Conservation (phyloP, 2,797 vertebrate genomes). For the Antennarius maculatus region DNA sequence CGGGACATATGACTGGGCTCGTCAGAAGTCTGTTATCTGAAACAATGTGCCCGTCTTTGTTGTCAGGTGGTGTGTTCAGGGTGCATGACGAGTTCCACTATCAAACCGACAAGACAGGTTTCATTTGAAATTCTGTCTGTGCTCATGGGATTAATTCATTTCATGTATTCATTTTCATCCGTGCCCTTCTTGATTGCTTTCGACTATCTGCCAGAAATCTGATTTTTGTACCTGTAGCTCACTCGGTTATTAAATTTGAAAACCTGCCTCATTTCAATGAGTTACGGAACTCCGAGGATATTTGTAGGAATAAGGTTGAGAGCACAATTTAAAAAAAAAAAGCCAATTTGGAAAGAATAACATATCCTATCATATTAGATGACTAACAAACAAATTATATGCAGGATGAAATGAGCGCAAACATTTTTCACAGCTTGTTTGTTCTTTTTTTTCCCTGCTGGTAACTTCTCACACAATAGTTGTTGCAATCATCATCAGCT, state of each 20-base stretch:
- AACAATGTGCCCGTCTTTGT: slow-evolving; percentile 23
- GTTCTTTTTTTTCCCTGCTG: slow-evolving; percentile 21
- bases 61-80: slow-evolving; percentile 30
- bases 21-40: slow-evolving; percentile 32
- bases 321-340: slow-evolving; percentile 67
- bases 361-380: slow-evolving; percentile 60
- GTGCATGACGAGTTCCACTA: slow-evolving; percentile 27
- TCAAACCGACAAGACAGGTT: slow-evolving; percentile 46
- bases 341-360: slow-evolving; percentile 63
- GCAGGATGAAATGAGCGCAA: slow-evolving; percentile 56
- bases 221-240: slow-evolving; percentile 52
- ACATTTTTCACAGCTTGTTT: slow-evolving; percentile 51
- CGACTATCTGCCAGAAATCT: slow-evolving; percentile 46
- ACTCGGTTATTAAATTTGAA: slow-evolving; percentile 64
- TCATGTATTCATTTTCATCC: slow-evolving; percentile 54
- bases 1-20: slow-evolving; percentile 27
- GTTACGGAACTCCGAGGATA: slow-evolving; percentile 68
- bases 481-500: slow-evolving; percentile 47
- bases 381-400: slow-evolving; percentile 61
- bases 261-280: slow-evolving; percentile 66
- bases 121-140: slow-evolving; percentile 52
- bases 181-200: slow-evolving; percentile 53
- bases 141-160: slow-evolving; percentile 53
- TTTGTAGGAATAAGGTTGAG: slow-evolving; percentile 63
- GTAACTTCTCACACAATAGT: slow-evolving; percentile 53